Evolutionary conservation across 1,140 invertebrate genomes (phyloP), one percentile per base, ranked within the genome.

Genomic region (Pseudomyrmex dendroicus): DNA sequence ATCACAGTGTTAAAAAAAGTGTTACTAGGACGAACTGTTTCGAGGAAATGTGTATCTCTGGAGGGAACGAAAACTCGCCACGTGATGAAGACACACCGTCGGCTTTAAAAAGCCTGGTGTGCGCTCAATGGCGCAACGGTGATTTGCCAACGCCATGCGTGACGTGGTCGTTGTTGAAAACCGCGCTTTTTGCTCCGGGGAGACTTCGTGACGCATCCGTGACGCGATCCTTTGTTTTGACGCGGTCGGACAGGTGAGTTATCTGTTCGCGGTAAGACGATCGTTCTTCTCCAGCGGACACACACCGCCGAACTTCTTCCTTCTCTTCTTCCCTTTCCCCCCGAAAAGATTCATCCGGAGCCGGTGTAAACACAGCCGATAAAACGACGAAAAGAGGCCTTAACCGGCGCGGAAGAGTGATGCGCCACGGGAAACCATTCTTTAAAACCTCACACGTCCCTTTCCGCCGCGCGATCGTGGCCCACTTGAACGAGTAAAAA

Each of bases 351-450:
- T 84, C 89, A 74, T 87, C 67, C 85, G 84, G 74, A 80, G 56
- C 76, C 90, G 86, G 88, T 91, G 91, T 92, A 92, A 93, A 92
- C 91, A 93, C 85, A 73, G 85, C 85, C 89, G 89, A 86, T 89
- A 90, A 92, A 92, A 90, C 85, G 87, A 91, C 90, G 85, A 91
- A 78, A 85, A 85, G 66, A 64, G 52, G 66, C 86, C 89, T 88
- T 89, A 90, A 90, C 87, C 84, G 86, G 90, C 88, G 89, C 86
- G 83, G 89, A 92, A 92, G 92, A 93, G 90, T 93, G 90, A 93
- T 91, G 90, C 90, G 89, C 87, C 89, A 85, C 89, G 86, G 90
- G 90, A 91, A 92, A 91, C 92, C 92, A 93, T 93, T 93, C 90
- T 92, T 93, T 89, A 93, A 86, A 89, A 89, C 84, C 91, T 86